These are phyloP conservation scores for Gymnoscopelus microlampas DNA, from an alignment of 2,797 vertebrate species.

Conservation along the genomic window DNA sequence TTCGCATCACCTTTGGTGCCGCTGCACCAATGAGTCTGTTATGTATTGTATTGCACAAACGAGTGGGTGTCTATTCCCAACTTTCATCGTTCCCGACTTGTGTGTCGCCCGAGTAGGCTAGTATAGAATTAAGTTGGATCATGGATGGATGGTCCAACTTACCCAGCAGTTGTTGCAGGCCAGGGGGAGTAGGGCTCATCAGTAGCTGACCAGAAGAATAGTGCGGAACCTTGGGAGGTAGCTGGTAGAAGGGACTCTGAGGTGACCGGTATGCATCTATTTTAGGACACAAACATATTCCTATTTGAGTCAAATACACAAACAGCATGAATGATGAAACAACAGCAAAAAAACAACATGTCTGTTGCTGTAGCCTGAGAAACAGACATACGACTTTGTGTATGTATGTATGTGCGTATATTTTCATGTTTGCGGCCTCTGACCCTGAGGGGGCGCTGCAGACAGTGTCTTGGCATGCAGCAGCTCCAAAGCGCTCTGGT, in stretches of 20 bases:
- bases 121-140: too few species aligned
- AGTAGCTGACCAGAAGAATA: slow-evolving; percentile 91
- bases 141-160: slow-evolving; percentile 44
- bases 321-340: background rate
- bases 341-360: background rate
- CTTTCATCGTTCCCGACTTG: too few species aligned
- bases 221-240: slow-evolving; percentile 98
- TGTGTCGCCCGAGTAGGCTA: too few species aligned
- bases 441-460: slow-evolving; percentile 92
- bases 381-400: background rate
- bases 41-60: too few species aligned
- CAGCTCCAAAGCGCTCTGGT: slow-evolving; percentile 91
- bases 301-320: background rate
- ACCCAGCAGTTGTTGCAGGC: slow-evolving; percentile 97
- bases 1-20: too few species aligned
- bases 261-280: slow-evolving; percentile 93
- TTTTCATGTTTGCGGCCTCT: slow-evolving; percentile 48
- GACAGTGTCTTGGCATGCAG: slow-evolving; percentile 92
- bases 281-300: slow-evolving; percentile 23
- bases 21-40: too few species aligned
- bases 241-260: slow-evolving; percentile 95
- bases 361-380: background rate
- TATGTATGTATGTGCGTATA: background rate
- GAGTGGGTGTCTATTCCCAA: too few species aligned
- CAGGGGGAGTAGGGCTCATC: slow-evolving; percentile 90